Percentiles rank a stretch among this genome's conserved stretches.
Evolutionary conservation across 2,797 vertebrate genomes (phyloP).

Genomic region (Melanotaenia parkinsoni): DNA sequence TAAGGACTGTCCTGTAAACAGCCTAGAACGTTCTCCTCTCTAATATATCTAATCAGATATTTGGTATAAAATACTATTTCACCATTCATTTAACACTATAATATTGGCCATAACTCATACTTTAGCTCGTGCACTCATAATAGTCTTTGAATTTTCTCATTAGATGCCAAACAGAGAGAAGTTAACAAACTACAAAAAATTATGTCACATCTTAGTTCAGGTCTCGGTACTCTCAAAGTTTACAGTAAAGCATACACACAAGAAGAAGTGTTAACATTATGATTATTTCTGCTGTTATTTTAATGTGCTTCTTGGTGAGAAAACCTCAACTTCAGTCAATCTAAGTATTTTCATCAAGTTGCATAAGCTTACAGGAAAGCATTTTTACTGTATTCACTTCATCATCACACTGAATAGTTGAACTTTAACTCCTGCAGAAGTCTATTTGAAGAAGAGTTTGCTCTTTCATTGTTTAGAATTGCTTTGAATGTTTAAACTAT

Average conservation of each 20-base stretch:
- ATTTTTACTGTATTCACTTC: not conserved
- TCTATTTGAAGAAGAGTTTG: not conserved
- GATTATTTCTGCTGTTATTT: not conserved
- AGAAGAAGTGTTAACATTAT: not conserved
- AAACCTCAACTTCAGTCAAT: not conserved
- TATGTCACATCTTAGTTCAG: not conserved
- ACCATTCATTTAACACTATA: not conserved
- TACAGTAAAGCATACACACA: not conserved
- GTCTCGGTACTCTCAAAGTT: not conserved
- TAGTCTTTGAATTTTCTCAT: not conserved
- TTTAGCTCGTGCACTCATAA: not conserved
- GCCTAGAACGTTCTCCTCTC: slow-evolving; percentile 7
- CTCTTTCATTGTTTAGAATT: not conserved
- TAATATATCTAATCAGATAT: slow-evolving; percentile 1
- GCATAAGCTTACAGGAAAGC: not conserved
- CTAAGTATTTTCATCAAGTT: not conserved
- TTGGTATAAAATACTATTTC: not conserved
- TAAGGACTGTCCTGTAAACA: slow-evolving; percentile 15
- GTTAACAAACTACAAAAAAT: not conserved
- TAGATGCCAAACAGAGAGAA: too few species aligned
- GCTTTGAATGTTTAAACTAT: not conserved
- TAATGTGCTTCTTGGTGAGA: not conserved
- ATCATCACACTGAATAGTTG: not conserved
- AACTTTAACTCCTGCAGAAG: not conserved
- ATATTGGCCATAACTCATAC: not conserved